Evolutionary conservation across 1,140 invertebrate species (phyloP).

Genomic region (Aethina tumida): DNA sequence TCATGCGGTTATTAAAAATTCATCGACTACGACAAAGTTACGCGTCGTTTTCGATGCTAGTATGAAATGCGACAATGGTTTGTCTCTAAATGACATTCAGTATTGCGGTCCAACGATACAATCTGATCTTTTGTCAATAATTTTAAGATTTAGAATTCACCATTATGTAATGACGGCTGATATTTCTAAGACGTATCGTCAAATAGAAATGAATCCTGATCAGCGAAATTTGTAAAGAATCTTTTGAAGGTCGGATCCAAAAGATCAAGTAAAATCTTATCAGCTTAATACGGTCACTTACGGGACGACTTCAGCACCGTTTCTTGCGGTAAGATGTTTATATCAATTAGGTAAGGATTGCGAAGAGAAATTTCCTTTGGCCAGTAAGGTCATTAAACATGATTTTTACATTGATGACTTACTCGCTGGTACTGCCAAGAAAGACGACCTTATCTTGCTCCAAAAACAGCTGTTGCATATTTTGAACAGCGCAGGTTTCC

Average conservation of each 20-base stretch:
- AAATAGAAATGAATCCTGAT: constrained; percentile 20
- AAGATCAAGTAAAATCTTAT: constrained; percentile 5
- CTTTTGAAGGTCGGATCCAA: constrained; percentile 15
- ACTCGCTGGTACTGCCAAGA: constrained; percentile 28
- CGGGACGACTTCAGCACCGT: constrained; percentile 30
- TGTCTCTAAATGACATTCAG: constrained; percentile 33
- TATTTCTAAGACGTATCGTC: constrained; percentile 34
- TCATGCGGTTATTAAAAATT: constrained; percentile 23
- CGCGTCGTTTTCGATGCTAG: constrained; percentile 27
- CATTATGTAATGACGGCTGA: constrained; percentile 31
- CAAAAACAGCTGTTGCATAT: constrained; percentile 16
- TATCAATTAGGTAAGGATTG: constrained; percentile 26
- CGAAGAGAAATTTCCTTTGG: constrained; percentile 16
- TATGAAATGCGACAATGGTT: constrained; percentile 19
- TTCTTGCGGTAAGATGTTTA: constrained; percentile 28
- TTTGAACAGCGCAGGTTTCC: constrained; percentile 16
- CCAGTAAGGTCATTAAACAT: constrained; percentile 20
- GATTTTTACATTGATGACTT: constrained; percentile 41
- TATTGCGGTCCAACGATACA: constrained; percentile 34
- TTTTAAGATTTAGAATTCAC: constrained; percentile 35
- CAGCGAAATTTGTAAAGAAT: constrained; percentile 28
- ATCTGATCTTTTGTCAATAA: constrained; percentile 33
- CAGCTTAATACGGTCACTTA: constrained; percentile 23
- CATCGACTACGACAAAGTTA: constrained; percentile 20
- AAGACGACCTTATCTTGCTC: constrained; percentile 14